These are phyloP conservation scores for Eulemur rubriventer DNA, from an alignment of 2,797 vertebrate genomes.

Conservation along the genomic window DNA sequence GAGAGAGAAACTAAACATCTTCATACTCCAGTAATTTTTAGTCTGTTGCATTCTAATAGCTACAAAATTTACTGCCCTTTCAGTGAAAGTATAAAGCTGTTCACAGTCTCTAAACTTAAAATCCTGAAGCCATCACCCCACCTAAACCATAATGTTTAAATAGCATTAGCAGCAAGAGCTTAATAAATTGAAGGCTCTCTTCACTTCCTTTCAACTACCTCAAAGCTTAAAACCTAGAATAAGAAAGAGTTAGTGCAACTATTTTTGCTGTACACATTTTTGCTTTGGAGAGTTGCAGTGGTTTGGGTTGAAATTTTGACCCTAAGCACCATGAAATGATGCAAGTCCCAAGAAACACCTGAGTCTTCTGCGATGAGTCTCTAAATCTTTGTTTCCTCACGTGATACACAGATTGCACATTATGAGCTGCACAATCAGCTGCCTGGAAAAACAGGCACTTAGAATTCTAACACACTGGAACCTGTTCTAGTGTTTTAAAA, in stretches of 20 bases:
- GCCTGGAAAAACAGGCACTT: constrained; percentile 64
- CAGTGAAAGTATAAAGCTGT: constrained; percentile 65
- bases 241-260: background rate
- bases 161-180: background rate
- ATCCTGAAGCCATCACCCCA: constrained; percentile 25
- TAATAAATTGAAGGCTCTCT: constrained; percentile 47
- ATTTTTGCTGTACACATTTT: background rate
- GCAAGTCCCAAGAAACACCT: constrained; percentile 70
- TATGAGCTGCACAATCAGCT: constrained; percentile 62
- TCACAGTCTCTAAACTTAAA: constrained; percentile 40
- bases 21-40: background rate
- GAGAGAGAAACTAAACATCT: constrained; percentile 31
- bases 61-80: constrained; percentile 44
- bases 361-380: constrained; percentile 60
- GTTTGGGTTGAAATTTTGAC: constrained; percentile 17
- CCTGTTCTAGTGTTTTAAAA: constrained; percentile 24
- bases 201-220: constrained; percentile 22
- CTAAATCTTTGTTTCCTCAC: constrained; percentile 52
- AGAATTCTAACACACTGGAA: constrained; percentile 57
- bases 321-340: constrained; percentile 18
- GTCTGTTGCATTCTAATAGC: constrained; percentile 60
- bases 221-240: background rate
- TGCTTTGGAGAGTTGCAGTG: background rate
- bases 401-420: constrained; percentile 44
- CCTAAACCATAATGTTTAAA: background rate